A percentile compares a stretch with the other conserved stretches of the same genome.
Evolutionary conservation across 2,888 invertebrate species (phyloP).

Genomic region (Mimumesa dahlbomi): DNA sequence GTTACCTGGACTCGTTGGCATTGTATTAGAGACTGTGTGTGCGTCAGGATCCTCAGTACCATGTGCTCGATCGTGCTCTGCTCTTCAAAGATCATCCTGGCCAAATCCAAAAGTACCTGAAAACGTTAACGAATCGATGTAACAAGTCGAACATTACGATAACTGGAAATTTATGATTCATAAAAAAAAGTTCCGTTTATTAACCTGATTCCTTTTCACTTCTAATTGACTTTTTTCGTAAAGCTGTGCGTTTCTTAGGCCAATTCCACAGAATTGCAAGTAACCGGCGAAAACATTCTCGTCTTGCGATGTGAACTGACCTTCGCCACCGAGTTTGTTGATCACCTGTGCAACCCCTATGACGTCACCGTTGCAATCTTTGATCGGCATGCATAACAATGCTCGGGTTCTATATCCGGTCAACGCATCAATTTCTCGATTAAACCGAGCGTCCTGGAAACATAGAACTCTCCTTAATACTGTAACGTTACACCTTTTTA

Average conservation of each 20-base stretch:
- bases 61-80: conserved; percentile 98
- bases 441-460: conserved; percentile 91
- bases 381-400: conserved; percentile 97
- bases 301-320: conserved; percentile 91
- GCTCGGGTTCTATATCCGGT: conserved; percentile 97
- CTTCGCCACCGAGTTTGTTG: conserved; percentile 91
- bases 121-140: neutral
- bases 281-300: conserved; percentile 96
- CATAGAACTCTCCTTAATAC: too few relatives aligned
- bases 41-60: conserved; percentile 95
- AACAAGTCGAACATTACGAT: neutral
- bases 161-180: neutral
- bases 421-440: conserved; percentile 95
- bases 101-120: conserved; percentile 92
- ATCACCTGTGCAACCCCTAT: conserved; percentile 98
- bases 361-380: conserved; percentile 96
- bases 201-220: conserved; percentile 94
- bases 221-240: conserved; percentile 97
- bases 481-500: too few relatives aligned
- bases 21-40: conserved; percentile 96
- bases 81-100: conserved; percentile 98
- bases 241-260: conserved; percentile 96
- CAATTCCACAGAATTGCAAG: conserved; percentile 98
- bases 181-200: conserved; percentile 18
- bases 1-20: conserved; percentile 96